Conservation (phyloP, 2,888 invertebrate genomes). For the Heliconius erato region DNA sequence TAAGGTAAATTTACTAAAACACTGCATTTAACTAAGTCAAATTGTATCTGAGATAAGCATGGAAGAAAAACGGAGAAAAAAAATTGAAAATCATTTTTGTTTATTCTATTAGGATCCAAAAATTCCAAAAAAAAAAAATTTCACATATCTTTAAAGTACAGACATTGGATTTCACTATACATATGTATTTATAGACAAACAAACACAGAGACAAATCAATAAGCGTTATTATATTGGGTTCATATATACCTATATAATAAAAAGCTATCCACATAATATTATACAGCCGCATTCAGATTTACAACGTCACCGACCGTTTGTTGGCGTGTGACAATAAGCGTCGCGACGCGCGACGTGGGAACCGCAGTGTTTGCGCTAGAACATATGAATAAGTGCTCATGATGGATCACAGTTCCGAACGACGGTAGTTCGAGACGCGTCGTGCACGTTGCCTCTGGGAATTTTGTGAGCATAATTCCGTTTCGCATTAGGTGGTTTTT, state of each 20-base stretch:
- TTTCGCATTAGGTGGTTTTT: neutral
- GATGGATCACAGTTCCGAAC: conserved; percentile 35
- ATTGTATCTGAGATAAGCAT: too few relatives aligned
- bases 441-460: conserved; percentile 22
- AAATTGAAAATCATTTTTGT: too few relatives aligned
- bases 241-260: neutral
- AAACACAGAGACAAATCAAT: neutral
- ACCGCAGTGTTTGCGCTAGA: conserved; percentile 59
- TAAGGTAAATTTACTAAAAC: too few relatives aligned
- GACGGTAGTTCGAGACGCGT: conserved; percentile 27
- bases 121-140: too few relatives aligned
- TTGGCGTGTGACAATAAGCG: conserved; percentile 27
- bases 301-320: conserved; percentile 22
- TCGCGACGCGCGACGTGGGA: conserved; percentile 52
- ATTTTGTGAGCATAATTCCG: neutral
- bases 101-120: too few relatives aligned
- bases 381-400: conserved; percentile 55
- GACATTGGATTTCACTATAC: too few relatives aligned
- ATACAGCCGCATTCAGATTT: conserved; percentile 16
- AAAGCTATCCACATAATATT: conserved; percentile 10
- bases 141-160: too few relatives aligned
- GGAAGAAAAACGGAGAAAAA: too few relatives aligned
- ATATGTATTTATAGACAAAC: neutral
- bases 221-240: neutral
- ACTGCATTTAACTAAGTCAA: too few relatives aligned